Evolutionary conservation across 1,140 invertebrate species (phyloP), one percentile per base, ranked within the genome.

Genomic region (Procambarus clarkii): DNA sequence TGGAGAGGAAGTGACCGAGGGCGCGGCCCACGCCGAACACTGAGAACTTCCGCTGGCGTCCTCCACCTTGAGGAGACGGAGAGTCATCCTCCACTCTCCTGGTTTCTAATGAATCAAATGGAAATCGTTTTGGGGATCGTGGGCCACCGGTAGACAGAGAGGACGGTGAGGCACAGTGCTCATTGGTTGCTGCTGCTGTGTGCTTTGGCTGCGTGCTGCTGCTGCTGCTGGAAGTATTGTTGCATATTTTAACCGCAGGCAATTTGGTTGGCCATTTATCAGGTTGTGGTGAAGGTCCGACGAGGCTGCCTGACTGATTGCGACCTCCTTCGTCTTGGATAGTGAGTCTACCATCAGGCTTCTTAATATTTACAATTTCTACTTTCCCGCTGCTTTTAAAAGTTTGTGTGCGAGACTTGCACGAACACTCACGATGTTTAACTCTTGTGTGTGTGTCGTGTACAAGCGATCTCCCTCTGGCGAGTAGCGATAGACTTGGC

Each of bases 341-440:
- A 60, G 18, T 2, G 7, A 50, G 76, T 45, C 58, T 86, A 60
- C 1, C 46, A 9, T 84, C 69, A 13, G 78, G 46, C 15, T 81
- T 91, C 34, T 87, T 91, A 9, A 91, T 86, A 9, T 54, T 91
- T 11, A 91, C 84, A 44, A 91, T 87, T 69, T 91, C 90, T 58
- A 91, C 85, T 50, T 87, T 80, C 3, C 90, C 90, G 64, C 90
- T 91, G 15, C 90, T 91, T 74, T 87, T 86, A 44, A 91, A 91
- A 44, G 84, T 82, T 60, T 77, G 58, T 8, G 77, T 82, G 76
- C 82, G 89, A 24, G 15, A 48, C 21, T 46, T 34, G 60, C 90
- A 91, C 7, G 60, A 80, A 82, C 90, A 91, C n/a, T 87, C 64
- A 11, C 21, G 34, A 54, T 69, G 69, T 34, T n/a, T 60, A 18